phyloP scores from a whole-genome alignment of 1,140 invertebrate genomes.

The Drosophila parvula region DNA sequence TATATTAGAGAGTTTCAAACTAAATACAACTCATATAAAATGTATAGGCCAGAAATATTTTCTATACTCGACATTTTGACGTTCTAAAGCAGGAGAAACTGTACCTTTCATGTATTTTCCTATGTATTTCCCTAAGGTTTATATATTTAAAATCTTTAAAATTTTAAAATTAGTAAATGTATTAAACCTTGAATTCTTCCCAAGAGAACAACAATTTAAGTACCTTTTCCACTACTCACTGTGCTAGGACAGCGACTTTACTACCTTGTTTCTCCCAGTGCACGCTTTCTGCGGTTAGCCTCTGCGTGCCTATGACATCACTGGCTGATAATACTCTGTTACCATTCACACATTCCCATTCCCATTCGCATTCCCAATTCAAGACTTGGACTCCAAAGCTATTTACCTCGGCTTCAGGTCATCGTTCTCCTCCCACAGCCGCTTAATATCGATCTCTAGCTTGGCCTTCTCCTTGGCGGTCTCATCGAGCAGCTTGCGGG shows the following conservation, averaged over 20 bases:
- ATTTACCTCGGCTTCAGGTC: conserved; percentile 92
- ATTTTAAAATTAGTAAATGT: too few relatives aligned
- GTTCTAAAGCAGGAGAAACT: neutral
- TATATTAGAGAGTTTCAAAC: neutral
- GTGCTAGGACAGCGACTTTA: neutral
- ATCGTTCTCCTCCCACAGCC: conserved; percentile 93
- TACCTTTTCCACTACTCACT: neutral
- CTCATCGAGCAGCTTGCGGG: conserved; percentile 95
- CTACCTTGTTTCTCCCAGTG: conserved; percentile 9
- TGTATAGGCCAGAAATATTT: too few relatives aligned
- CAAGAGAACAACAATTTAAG: neutral
- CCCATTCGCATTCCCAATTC: neutral
- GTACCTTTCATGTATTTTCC: neutral
- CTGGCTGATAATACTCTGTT: conserved; percentile 34
- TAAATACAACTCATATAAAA: neutral
- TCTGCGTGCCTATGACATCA: conserved; percentile 66
- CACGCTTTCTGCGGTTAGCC: neutral
- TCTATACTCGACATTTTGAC: neutral
- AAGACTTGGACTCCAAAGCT: neutral
- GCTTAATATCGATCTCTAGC: conserved; percentile 95
- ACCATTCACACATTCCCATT: conserved; percentile 6
- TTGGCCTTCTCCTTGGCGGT: conserved; percentile 93
- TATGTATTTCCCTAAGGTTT: neutral
- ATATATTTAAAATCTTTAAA: neutral
- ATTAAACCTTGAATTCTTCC: too few relatives aligned